Conservation (phyloP, 2,888 invertebrate genomes). For the Coelogynopora nodosa region DNA sequence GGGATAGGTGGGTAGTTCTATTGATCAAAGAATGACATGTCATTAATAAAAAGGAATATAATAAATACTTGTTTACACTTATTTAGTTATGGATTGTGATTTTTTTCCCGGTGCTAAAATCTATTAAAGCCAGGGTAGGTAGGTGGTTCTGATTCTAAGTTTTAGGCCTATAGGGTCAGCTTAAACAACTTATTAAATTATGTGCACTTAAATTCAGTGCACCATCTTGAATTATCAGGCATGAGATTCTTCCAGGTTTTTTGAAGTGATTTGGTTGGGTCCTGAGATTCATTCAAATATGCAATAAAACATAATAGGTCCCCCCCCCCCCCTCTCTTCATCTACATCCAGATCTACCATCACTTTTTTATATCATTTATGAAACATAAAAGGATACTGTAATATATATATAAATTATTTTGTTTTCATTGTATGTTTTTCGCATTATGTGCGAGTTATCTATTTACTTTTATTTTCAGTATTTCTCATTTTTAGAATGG, state of each 20-base stretch:
- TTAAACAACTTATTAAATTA: no score
- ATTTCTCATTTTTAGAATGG: background rate
- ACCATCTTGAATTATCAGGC: no score
- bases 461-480: background rate
- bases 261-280: background rate
- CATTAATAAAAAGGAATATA: no score
- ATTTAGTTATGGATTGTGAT: no score
- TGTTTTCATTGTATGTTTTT: background rate
- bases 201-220: no score
- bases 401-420: background rate
- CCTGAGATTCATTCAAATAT: background rate
- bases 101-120: no score
- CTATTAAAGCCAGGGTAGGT: no score
- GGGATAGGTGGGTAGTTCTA: no score
- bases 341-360: background rate
- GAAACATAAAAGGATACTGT: background rate
- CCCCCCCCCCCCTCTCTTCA: background rate
- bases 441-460: background rate
- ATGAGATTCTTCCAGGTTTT: background rate
- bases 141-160: no score
- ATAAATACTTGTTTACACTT: no score
- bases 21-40: no score
- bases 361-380: background rate
- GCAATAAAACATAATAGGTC: background rate
- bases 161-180: no score